Evolutionary conservation across 2,888 invertebrate species (phyloP).

Genomic region (Onchidella celtica): DNA sequence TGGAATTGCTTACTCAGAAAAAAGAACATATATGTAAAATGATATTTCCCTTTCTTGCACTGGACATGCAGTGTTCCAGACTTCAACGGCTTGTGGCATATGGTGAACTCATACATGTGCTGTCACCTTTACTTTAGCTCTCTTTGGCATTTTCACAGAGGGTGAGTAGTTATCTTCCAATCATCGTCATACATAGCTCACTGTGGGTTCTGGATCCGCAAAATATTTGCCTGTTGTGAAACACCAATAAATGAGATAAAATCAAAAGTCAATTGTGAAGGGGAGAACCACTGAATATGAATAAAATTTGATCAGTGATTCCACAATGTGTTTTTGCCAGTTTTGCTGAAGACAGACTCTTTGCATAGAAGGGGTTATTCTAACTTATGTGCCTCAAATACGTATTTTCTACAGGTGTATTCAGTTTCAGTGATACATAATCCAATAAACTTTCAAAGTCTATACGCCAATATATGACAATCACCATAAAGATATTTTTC

Average conservation of each 20-base stretch:
- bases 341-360: neutral
- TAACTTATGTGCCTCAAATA: too few relatives aligned
- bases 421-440: too few relatives aligned
- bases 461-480: too few relatives aligned
- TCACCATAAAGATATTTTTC: too few relatives aligned
- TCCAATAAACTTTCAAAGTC: too few relatives aligned
- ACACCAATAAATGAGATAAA: neutral
- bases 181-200: conserved; percentile 61
- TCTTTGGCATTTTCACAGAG: neutral
- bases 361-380: too few relatives aligned
- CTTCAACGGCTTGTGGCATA: too few relatives aligned
- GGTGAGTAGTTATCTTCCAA: neutral
- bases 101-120: too few relatives aligned
- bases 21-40: neutral
- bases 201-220: conserved; percentile 67
- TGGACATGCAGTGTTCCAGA: too few relatives aligned
- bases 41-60: too few relatives aligned
- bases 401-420: too few relatives aligned
- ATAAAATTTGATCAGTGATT: neutral
- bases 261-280: neutral
- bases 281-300: neutral
- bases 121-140: neutral
- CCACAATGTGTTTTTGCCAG: neutral
- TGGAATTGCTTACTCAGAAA: neutral
- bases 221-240: conserved; percentile 70